Percentiles rank a stretch among this genome's conserved stretches.
phyloP scores from a whole-genome alignment of 2,797 vertebrate genomes.

The Vespertilio murinus region DNA sequence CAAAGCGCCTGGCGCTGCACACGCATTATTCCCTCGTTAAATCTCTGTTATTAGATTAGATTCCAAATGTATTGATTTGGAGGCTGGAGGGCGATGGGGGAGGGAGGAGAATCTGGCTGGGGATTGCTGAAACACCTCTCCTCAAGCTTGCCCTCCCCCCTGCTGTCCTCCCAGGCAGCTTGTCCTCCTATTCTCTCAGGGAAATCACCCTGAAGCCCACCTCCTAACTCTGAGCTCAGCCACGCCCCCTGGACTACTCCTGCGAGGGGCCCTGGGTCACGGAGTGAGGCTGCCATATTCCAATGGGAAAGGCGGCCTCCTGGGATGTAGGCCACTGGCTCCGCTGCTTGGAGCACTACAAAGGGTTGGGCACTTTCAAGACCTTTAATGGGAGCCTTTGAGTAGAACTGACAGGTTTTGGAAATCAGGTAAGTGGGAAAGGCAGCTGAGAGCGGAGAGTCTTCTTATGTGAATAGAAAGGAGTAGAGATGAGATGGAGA shows the following conservation, averaged over 20 bases:
- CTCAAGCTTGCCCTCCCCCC: background rate
- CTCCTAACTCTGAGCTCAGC: background rate
- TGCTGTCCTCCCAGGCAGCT: background rate
- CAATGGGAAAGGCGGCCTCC: background rate
- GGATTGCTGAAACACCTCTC: conserved; percentile 45
- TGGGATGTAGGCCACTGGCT: no score
- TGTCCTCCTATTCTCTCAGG: conserved; percentile 5
- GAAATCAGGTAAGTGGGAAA: background rate
- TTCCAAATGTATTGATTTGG: conserved; percentile 85
- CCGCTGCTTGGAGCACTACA: background rate
- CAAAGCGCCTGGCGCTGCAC: conserved; percentile 83
- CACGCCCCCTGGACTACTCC: background rate
- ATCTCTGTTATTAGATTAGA: conserved; percentile 88
- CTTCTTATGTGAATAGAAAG: accelerated
- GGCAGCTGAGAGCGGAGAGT: background rate
- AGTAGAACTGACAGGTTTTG: background rate
- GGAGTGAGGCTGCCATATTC: background rate
- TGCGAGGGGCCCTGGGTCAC: accelerated
- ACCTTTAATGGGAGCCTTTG: background rate
- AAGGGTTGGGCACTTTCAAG: background rate
- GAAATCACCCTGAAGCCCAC: background rate
- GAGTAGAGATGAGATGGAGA: background rate
- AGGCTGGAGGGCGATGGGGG: background rate
- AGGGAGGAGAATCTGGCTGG: conserved; percentile 57
- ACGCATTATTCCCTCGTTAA: conserved; percentile 86